Evolutionary conservation across 1,140 invertebrate species (phyloP).

Genomic region (Wiebesia pumilae): DNA sequence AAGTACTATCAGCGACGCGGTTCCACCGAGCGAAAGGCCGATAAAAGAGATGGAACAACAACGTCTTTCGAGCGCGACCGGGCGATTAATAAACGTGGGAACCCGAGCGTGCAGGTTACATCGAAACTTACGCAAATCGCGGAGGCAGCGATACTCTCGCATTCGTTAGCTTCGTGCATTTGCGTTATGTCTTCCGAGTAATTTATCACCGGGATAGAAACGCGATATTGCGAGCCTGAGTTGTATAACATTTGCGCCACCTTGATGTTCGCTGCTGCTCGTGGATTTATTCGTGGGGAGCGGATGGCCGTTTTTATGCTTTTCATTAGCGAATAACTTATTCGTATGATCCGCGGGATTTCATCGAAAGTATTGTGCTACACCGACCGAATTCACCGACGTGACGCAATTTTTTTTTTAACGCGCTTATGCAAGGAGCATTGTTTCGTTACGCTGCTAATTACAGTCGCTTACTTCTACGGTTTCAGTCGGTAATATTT

Average conservation of each 20-base stretch:
- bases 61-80: not conserved
- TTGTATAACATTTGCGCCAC: not conserved
- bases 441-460: not conserved
- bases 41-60: not conserved
- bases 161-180: not conserved
- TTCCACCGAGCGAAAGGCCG: not conserved
- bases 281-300: not conserved
- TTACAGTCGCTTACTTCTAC: not conserved
- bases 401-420: no score
- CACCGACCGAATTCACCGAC: no score
- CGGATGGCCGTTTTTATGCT: no score
- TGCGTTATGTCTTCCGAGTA: not conserved
- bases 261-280: not conserved
- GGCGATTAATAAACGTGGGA: not conserved
- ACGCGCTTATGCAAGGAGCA: not conserved
- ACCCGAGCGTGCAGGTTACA: not conserved
- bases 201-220: not conserved
- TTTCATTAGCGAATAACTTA: no score
- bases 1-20: not conserved
- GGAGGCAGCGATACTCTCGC: not conserved
- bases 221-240: no score
- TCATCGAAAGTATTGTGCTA: no score
- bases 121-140: conserved; percentile 16
- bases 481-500: not conserved
- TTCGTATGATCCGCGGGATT: no score